Percentiles rank a stretch among this genome's conserved stretches.
Conservation (phyloP, 1,140 invertebrate genomes). For the Neoseiulus cucumeris region DNA sequence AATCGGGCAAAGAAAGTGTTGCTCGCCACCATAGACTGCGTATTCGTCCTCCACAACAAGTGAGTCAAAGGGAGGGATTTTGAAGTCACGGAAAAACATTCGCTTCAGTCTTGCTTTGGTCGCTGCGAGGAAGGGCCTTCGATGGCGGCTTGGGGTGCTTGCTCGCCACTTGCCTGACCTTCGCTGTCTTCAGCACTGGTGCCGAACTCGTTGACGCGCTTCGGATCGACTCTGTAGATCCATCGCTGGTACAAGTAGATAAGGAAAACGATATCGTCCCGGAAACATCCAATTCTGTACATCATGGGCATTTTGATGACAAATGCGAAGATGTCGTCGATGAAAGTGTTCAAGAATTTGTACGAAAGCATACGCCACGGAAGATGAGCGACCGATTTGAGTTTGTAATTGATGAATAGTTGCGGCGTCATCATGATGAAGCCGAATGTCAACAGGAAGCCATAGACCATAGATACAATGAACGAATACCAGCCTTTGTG, state of each 20-base stretch:
- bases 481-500: slow-evolving; percentile 93
- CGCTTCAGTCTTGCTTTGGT: too few relatives aligned
- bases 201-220: slow-evolving; percentile 89
- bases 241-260: slow-evolving; percentile 95
- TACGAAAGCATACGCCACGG: slow-evolving; percentile 99
- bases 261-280: slow-evolving; percentile 95
- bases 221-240: slow-evolving; percentile 89
- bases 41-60: too few relatives aligned
- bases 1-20: too few relatives aligned
- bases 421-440: slow-evolving; percentile 99
- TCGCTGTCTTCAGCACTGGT: slow-evolving; percentile 33
- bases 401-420: slow-evolving; percentile 95
- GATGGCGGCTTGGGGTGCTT: too few relatives aligned
- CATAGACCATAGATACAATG: slow-evolving; percentile 81
- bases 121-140: too few relatives aligned
- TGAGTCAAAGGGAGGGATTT: too few relatives aligned
- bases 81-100: too few relatives aligned
- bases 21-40: too few relatives aligned
- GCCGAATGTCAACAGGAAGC: slow-evolving; percentile 92
- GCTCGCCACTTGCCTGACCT: background rate
- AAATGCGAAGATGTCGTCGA: slow-evolving; percentile 99
- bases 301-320: slow-evolving; percentile 99
- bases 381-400: slow-evolving; percentile 94
- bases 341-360: slow-evolving; percentile 99
- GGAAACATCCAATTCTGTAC: slow-evolving; percentile 76